These are phyloP conservation scores for Luffia ferchaultella DNA, from an alignment of 2,888 invertebrate genomes.

Conservation along the genomic window DNA sequence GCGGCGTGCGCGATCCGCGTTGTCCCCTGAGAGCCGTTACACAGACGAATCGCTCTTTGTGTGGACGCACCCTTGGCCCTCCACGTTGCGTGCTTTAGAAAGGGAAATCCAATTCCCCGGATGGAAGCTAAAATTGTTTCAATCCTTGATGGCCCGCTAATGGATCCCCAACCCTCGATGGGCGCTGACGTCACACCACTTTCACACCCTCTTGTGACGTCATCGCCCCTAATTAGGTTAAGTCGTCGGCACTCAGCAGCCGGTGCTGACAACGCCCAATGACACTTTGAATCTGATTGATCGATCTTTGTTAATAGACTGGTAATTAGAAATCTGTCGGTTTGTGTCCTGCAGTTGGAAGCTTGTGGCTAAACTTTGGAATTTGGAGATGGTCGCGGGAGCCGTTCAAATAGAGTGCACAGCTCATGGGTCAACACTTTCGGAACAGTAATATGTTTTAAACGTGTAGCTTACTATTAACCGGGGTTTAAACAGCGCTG, in stretches of 20 bases:
- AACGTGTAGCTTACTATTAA: no score
- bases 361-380: no score
- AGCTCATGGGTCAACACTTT: no score
- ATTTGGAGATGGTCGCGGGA: no score
- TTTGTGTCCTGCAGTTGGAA: neutral
- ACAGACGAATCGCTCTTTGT: no score
- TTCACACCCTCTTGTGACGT: neutral
- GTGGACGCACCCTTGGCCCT: neutral
- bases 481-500: no score
- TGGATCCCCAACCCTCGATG: neutral
- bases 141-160: neutral
- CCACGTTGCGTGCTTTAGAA: neutral
- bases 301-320: neutral
- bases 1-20: no score
- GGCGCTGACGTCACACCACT: neutral
- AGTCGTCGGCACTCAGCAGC: neutral
- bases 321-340: neutral
- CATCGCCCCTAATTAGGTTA: neutral
- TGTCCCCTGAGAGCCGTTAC: no score
- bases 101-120: neutral
- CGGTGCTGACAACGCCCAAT: no score
- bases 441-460: no score
- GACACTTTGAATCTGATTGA: neutral
- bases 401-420: no score
- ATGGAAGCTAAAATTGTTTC: neutral